Conservation (phyloP, 2,113 vertebrate genomes). For the Lucifuga dentata region DNA sequence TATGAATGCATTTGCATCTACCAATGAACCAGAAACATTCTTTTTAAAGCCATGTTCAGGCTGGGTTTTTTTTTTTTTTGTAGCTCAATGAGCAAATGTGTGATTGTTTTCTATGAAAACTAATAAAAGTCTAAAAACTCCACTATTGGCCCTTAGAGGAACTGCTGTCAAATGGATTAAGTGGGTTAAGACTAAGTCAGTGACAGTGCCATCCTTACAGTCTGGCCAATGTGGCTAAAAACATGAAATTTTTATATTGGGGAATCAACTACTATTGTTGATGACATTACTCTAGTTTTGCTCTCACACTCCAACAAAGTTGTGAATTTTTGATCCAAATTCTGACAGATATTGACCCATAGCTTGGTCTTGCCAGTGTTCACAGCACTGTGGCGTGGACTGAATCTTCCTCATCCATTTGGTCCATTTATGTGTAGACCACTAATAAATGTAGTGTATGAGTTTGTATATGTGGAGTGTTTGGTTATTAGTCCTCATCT, state of each 20-base stretch:
- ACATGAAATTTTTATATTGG: too few species aligned
- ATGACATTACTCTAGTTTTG: not conserved
- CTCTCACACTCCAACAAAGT: not conserved
- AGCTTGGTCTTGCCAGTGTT: slow-evolving; percentile 13
- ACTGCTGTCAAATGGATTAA: too few species aligned
- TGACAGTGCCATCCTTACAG: not conserved
- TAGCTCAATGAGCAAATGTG: not conserved
- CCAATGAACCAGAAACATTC: too few species aligned
- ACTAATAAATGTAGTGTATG: not conserved
- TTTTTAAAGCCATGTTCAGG: slow-evolving; percentile 1
- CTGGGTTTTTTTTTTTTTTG: slow-evolving; percentile 12
- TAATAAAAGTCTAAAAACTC: not conserved
- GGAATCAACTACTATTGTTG: too few species aligned
- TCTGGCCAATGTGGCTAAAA: too few species aligned
- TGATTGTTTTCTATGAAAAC: slow-evolving; percentile 14
- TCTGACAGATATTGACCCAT: too few species aligned
- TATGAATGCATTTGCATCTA: too few species aligned
- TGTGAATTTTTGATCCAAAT: not conserved
- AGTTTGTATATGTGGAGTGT: slow-evolving; percentile 14
- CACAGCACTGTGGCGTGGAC: slow-evolving; percentile 4
- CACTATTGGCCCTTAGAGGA: not conserved
- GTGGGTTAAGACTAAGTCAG: not conserved
- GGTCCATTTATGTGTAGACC: slow-evolving; percentile 4
- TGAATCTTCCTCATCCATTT: not conserved
- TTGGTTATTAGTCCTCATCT: slow-evolving; percentile 60